Conservation (phyloP, 53 echinoderm and acorn worm species). For the Crossaster papposus region DNA sequence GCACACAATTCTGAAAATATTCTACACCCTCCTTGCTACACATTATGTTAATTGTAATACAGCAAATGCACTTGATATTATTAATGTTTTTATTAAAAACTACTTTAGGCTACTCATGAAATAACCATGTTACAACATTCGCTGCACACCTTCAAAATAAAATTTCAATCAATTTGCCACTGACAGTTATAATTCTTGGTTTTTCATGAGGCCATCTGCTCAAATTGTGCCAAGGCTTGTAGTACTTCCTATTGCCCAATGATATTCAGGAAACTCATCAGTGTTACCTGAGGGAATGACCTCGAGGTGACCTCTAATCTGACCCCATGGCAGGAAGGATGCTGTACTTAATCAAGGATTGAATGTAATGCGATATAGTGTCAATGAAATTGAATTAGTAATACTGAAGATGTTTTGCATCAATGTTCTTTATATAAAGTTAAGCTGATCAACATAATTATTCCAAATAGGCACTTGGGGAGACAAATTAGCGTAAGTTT, state of each 20-base stretch:
- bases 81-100: background rate
- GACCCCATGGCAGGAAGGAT: slow-evolving; percentile 12
- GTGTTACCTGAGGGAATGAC: slow-evolving; percentile 1
- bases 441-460: too few species aligned
- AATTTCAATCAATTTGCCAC: background rate
- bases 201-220: background rate
- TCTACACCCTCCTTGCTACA: background rate
- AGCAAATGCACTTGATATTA: background rate
- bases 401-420: too few species aligned
- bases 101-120: background rate
- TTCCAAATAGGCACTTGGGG: too few species aligned
- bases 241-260: slow-evolving; percentile 40
- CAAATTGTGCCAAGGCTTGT: background rate
- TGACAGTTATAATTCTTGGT: background rate
- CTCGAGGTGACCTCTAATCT: background rate
- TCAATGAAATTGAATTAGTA: background rate
- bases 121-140: background rate
- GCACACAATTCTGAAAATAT: background rate
- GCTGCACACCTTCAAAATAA: background rate
- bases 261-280: slow-evolving; percentile 22
- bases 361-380: background rate
- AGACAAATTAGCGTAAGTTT: too few species aligned
- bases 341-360: background rate
- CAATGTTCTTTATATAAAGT: too few species aligned
- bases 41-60: background rate